Percentiles rank a stretch among this genome's conserved stretches.
Evolutionary conservation across 2,113 vertebrate species (phyloP).

Genomic region (Heterotis niloticus): DNA sequence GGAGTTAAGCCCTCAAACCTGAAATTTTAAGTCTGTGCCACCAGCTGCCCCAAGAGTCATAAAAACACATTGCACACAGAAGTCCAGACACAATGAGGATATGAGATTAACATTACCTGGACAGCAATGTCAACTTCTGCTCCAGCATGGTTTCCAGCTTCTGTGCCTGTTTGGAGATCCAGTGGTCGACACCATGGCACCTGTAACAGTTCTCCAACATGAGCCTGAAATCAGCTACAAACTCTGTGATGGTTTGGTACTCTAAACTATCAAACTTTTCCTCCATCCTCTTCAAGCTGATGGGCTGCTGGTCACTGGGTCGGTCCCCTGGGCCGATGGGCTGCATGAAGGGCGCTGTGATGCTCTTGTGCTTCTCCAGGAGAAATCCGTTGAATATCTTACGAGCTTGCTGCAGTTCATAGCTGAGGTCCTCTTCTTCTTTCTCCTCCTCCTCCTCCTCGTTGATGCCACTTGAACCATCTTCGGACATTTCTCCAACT

Average conservation of each 20-base stretch:
- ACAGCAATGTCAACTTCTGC: slow-evolving; percentile 88
- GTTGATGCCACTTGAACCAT: slow-evolving; percentile 46
- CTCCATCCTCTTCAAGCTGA: slow-evolving; percentile 81
- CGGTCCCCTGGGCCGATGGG: slow-evolving; percentile 50
- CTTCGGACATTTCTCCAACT: slow-evolving; percentile 53
- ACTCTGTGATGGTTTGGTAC: slow-evolving; percentile 83
- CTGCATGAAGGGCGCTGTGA: slow-evolving; percentile 76
- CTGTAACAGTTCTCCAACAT: slow-evolving; percentile 93
- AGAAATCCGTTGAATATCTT: slow-evolving; percentile 84
- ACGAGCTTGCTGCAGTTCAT: slow-evolving; percentile 84
- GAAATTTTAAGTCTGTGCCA: too few species aligned
- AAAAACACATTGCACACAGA: background rate
- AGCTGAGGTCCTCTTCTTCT: slow-evolving; percentile 68
- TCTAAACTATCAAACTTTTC: slow-evolving; percentile 80
- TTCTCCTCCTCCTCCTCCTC: slow-evolving; percentile 64
- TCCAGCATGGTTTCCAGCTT: slow-evolving; percentile 94
- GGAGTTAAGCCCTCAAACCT: too few species aligned
- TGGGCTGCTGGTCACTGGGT: slow-evolving; percentile 44
- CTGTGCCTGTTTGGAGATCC: slow-evolving; percentile 94
- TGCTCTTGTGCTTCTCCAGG: slow-evolving; percentile 78
- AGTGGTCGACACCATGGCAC: slow-evolving; percentile 87
- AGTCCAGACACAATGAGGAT: background rate
- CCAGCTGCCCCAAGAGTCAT: too few species aligned
- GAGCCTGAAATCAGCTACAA: slow-evolving; percentile 87
- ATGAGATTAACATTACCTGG: slow-evolving; percentile 68